Evolutionary conservation across 2,797 vertebrate genomes (phyloP), one percentile per base, ranked within the genome.

Genomic region (Cossypha polioptera): DNA sequence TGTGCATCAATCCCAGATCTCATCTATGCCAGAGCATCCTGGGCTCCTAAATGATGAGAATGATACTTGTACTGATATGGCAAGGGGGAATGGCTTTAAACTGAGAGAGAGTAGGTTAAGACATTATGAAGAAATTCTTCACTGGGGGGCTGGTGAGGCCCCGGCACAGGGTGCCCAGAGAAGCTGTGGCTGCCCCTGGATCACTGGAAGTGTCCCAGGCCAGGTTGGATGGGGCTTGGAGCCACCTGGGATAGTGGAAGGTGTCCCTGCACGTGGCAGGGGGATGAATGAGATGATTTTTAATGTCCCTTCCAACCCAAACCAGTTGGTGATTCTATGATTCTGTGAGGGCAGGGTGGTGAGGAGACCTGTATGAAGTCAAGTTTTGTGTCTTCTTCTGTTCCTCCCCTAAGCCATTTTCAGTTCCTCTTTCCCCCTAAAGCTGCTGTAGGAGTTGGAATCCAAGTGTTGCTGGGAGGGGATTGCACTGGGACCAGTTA

Each of bases 221-320:
- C 22, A 14, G 31, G 31, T 0, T 63, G 58, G 22, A 36, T 0
- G 0, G n/a, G 16, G 14, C 57, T 19, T 59, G 61, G 25, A 59
- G 68, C 33, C 29, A 0, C 45, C 9, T 48, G 62, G 26, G 18
- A 16, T 0, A 24, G 26, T 35, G 18, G 77, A 16, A 75, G 13
- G 18, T 48, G 15, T 54, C 31, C 33, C 35, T 54, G 9, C 5
- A 24, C 9, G 3, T 61, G 35, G 48, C 42, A 12, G 16, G 9
- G 9, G 6, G 4, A 19, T 38, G 40, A 67, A 61, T 19, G 20
- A 53, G 35, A 20, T 67, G 15, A 59, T 21, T 35, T 59, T 53
- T 53, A 21, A 74, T 20, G 33, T 47, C 20, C 4, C 2, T 80
- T 74, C 21, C 40, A 54, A n/a, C 11, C 35, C 42, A 75, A 62